Evolutionary conservation across 1,140 invertebrate genomes (phyloP).

Genomic region (Solen grandis): DNA sequence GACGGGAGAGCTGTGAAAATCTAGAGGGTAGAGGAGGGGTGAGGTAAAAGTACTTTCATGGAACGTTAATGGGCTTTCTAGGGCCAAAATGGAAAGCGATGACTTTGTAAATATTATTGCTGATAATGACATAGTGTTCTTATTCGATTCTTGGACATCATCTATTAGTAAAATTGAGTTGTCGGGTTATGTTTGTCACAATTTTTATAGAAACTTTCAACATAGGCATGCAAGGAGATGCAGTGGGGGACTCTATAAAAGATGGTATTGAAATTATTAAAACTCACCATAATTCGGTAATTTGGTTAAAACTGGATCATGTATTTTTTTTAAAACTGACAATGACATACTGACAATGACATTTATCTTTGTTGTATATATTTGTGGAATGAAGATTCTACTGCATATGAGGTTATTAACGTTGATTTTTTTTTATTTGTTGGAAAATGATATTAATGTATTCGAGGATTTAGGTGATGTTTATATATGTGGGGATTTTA

Average conservation of each 20-base stretch:
- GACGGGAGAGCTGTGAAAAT: constrained; percentile 1
- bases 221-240: background rate
- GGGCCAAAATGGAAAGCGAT: background rate
- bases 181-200: background rate
- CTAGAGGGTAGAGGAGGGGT: constrained; percentile 14
- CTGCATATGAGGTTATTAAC: background rate
- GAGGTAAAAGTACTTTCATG: background rate
- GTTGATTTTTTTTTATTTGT: background rate
- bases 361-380: background rate
- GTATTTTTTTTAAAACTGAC: background rate
- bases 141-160: constrained; percentile 30
- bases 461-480: background rate
- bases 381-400: background rate
- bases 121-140: constrained; percentile 25
- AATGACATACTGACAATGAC: too few relatives aligned
- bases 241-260: background rate
- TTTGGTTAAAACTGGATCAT: background rate
- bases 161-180: background rate
- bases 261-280: background rate
- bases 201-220: constrained; percentile 32
- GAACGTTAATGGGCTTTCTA: constrained; percentile 5
- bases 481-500: background rate
- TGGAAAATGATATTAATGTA: background rate
- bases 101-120: constrained; percentile 12
- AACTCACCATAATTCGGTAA: background rate